Conservation (phyloP, 1,140 invertebrate genomes). For the Ceratosolen fusciceps region DNA sequence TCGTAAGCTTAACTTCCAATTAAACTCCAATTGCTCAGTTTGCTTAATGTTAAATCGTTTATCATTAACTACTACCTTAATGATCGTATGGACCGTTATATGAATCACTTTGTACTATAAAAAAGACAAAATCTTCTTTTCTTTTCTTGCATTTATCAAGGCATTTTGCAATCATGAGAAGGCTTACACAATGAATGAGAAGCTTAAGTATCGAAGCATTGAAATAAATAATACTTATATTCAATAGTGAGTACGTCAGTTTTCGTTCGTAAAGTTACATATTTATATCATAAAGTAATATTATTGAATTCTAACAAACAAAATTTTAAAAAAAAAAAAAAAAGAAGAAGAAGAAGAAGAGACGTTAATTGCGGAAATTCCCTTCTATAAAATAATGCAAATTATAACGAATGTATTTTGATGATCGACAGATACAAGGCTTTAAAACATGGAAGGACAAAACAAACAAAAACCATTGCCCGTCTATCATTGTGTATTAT, state of each 20-base stretch:
- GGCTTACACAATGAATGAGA: not conserved
- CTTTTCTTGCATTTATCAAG: not conserved
- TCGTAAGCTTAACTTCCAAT: slow-evolving; percentile 6
- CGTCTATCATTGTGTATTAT: slow-evolving; percentile 51
- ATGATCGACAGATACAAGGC: slow-evolving; percentile 38
- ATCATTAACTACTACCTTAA: too few species aligned
- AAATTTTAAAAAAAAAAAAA: not conserved
- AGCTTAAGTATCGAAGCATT: not conserved
- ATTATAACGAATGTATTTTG: slow-evolving; percentile 35
- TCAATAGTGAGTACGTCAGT: slow-evolving; percentile 30
- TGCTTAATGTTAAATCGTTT: not conserved
- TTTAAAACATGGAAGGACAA: slow-evolving; percentile 54
- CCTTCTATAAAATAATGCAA: slow-evolving; percentile 37
- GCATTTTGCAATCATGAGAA: slow-evolving; percentile 1
- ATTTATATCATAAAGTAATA: not conserved
- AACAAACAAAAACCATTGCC: slow-evolving; percentile 56
- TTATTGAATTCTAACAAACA: not conserved
- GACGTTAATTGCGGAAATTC: slow-evolving; percentile 20
- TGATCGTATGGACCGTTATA: slow-evolving; percentile 3
- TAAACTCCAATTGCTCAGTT: not conserved
- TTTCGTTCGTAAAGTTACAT: too few species aligned
- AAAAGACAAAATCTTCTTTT: slow-evolving; percentile 39
- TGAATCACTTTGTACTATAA: slow-evolving; percentile 44
- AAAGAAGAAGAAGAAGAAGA: slow-evolving; percentile 22
- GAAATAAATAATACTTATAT: not conserved